These are phyloP conservation scores for Drosophila parvula DNA, from an alignment of 1,140 invertebrate species.

Conservation along the genomic window DNA sequence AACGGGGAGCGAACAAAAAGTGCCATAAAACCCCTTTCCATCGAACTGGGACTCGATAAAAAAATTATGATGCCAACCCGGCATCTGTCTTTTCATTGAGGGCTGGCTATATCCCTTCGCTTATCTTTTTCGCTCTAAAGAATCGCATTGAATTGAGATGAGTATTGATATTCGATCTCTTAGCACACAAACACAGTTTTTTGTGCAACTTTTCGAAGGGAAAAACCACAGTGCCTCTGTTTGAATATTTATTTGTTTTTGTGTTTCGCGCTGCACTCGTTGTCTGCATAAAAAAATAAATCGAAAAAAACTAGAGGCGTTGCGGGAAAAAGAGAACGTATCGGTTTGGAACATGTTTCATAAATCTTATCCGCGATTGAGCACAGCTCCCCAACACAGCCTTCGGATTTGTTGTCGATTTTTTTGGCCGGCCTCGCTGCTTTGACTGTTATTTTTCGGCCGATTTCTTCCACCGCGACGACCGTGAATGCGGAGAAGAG, in stretches of 20 bases:
- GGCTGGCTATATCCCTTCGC: background rate
- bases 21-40: background rate
- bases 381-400: conserved; percentile 54
- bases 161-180: background rate
- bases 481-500: too few relatives aligned
- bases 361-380: conserved; percentile 75
- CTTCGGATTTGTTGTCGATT: conserved; percentile 64
- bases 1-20: background rate
- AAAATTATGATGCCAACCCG: background rate
- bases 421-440: conserved; percentile 31
- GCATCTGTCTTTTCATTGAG: background rate
- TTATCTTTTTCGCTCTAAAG: background rate
- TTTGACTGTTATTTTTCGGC: conserved; percentile 26
- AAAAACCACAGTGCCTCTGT: conserved; percentile 42
- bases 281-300: conserved; percentile 44
- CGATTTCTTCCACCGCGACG: conserved; percentile 2
- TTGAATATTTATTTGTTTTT: conserved; percentile 67
- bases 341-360: conserved; percentile 69
- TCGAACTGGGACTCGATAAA: background rate
- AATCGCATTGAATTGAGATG: background rate
- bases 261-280: conserved; percentile 40
- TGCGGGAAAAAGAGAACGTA: conserved; percentile 37
- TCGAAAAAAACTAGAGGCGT: conserved; percentile 12
- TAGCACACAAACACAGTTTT: background rate
- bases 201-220: background rate